phyloP scores from a whole-genome alignment of 2,113 vertebrate species.

The Phodopus roborovskii region DNA sequence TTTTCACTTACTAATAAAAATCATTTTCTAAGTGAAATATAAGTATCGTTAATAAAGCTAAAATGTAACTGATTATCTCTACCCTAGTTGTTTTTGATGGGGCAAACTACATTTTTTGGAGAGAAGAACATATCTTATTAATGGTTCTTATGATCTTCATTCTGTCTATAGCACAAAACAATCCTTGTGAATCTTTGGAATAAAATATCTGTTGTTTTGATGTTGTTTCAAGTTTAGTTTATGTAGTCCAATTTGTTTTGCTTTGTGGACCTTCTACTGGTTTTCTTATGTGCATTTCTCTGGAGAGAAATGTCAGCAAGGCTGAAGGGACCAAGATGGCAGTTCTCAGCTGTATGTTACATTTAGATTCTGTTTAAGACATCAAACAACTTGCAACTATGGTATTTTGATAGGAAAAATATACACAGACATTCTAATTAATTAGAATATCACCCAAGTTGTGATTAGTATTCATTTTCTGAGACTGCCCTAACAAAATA shows the following conservation, averaged over 20 bases:
- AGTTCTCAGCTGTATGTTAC: background rate
- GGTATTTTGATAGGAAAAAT: background rate
- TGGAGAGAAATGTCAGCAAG: background rate
- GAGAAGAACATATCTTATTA: background rate
- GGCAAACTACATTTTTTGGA: background rate
- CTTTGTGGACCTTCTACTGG: background rate
- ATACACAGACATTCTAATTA: background rate
- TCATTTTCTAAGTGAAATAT: constrained; percentile 25
- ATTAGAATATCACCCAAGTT: background rate
- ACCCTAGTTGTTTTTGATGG: constrained; percentile 1
- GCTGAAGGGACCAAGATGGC: background rate
- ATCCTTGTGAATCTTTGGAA: background rate
- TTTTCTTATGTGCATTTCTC: background rate
- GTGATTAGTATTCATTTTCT: background rate
- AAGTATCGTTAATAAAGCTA: background rate
- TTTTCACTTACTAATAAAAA: constrained; percentile 24
- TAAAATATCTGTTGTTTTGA: constrained; percentile 5
- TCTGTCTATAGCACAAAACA: background rate
- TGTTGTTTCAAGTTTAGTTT: background rate
- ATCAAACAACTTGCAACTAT: background rate
- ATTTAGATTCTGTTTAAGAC: background rate
- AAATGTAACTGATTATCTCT: constrained; percentile 9
- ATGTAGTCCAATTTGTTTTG: background rate
- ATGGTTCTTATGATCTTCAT: background rate
- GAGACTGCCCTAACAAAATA: background rate